Evolutionary conservation across 1,140 invertebrate species (phyloP).

Genomic region (Rhagoletis pomonella): DNA sequence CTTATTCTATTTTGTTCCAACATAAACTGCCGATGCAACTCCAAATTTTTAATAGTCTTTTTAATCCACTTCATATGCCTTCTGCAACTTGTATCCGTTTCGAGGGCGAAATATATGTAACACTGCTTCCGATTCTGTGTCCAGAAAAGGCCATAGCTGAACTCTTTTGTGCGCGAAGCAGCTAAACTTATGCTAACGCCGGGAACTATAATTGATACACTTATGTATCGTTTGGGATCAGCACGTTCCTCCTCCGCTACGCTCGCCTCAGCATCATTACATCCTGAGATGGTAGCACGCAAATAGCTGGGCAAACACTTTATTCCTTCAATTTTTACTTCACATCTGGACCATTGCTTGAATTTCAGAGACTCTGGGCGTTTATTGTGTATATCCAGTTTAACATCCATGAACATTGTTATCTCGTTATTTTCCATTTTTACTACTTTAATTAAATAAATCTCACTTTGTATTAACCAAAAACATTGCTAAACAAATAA

Average conservation of each 20-base stretch:
- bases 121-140: constrained; percentile 72
- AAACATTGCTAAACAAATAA: background rate
- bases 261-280: constrained; percentile 52
- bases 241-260: background rate
- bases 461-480: background rate
- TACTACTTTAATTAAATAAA: constrained; percentile 5
- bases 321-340: constrained; percentile 73
- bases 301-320: constrained; percentile 72
- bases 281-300: constrained; percentile 65
- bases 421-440: constrained; percentile 72
- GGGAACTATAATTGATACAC: constrained; percentile 70
- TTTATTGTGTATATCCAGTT: constrained; percentile 72
- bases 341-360: constrained; percentile 69
- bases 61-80: constrained; percentile 73
- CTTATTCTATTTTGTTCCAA: constrained; percentile 67
- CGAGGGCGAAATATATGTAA: constrained; percentile 71
- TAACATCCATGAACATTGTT: constrained; percentile 71
- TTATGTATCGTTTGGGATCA: constrained; percentile 54
- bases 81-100: constrained; percentile 66
- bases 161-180: constrained; percentile 69
- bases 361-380: constrained; percentile 67
- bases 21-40: constrained; percentile 69
- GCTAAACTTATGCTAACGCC: constrained; percentile 68
- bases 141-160: constrained; percentile 71
- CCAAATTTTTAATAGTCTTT: constrained; percentile 73